phyloP scores from a whole-genome alignment of 2,113 vertebrate genomes.

The Phylloscopus whistleri region DNA sequence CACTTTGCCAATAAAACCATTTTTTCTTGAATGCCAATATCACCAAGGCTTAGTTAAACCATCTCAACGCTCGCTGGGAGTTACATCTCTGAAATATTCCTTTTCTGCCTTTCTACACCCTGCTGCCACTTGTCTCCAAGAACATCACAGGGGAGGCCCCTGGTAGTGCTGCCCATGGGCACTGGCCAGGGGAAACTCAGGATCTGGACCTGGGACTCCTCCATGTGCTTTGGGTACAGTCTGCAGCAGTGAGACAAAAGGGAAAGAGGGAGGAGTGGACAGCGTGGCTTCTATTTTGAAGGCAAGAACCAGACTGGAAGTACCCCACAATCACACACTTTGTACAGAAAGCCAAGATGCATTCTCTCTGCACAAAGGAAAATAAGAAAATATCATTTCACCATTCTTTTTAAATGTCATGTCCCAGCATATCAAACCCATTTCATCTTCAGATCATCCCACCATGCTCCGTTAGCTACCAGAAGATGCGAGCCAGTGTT shows the following conservation, averaged over 20 bases:
- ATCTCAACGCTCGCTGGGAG: neutral
- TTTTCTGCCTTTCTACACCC: neutral
- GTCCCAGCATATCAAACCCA: constrained; percentile 37
- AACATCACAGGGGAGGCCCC: neutral
- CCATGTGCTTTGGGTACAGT: neutral
- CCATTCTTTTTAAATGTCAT: constrained; percentile 34
- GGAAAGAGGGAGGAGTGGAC: neutral
- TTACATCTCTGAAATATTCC: neutral
- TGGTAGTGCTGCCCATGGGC: accelerated
- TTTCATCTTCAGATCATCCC: constrained; percentile 19
- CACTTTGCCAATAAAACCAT: neutral
- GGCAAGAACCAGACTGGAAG: neutral
- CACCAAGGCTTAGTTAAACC: neutral
- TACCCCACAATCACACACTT: neutral
- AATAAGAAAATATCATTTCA: constrained; percentile 44
- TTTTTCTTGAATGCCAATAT: neutral
- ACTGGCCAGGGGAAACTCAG: neutral
- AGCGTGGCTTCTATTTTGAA: neutral
- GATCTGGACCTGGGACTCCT: accelerated
- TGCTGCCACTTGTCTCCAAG: neutral
- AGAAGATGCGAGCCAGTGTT: constrained; percentile 10
- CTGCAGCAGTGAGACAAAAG: neutral
- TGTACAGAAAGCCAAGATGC: neutral
- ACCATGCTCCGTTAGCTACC: constrained; percentile 6
- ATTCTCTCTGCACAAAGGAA: constrained; percentile 6